phyloP scores from a whole-genome alignment of 2,113 vertebrate genomes.

The Boleophthalmus pectinirostris region DNA sequence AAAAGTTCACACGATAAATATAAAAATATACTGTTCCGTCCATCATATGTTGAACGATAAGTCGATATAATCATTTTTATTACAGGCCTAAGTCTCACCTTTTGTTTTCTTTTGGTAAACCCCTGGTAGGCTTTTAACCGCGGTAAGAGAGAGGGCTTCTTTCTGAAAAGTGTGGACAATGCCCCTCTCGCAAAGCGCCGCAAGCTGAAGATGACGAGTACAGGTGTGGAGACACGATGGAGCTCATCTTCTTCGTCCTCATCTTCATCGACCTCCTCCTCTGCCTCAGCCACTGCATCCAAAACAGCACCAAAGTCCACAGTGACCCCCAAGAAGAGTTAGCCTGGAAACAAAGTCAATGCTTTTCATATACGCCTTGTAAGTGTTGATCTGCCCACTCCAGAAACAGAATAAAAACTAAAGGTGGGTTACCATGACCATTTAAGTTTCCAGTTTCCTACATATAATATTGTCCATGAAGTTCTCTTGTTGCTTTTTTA shows the following conservation, averaged over 20 bases:
- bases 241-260: slow-evolving; percentile 83
- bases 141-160: slow-evolving; percentile 88
- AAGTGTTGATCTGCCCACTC: background rate
- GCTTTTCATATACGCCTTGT: background rate
- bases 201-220: slow-evolving; percentile 88
- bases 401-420: slow-evolving; percentile 19
- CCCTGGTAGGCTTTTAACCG: slow-evolving; percentile 85
- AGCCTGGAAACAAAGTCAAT: slow-evolving; percentile 32
- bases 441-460: slow-evolving; percentile 6
- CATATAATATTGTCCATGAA: background rate
- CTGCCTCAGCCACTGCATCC: slow-evolving; percentile 54
- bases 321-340: slow-evolving; percentile 64
- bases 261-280: slow-evolving; percentile 78
- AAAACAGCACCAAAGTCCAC: slow-evolving; percentile 66
- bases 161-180: slow-evolving; percentile 91
- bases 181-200: slow-evolving; percentile 88
- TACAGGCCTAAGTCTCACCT: background rate
- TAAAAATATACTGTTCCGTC: no score
- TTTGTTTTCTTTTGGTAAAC: background rate
- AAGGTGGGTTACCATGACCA: slow-evolving; percentile 19
- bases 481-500: slow-evolving; percentile 13
- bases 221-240: slow-evolving; percentile 81
- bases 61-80: no score
- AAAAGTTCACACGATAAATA: no score
- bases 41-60: no score